Evolutionary conservation across 2,888 invertebrate genomes (phyloP).

Genomic region (Drosophila maculinotata): DNA sequence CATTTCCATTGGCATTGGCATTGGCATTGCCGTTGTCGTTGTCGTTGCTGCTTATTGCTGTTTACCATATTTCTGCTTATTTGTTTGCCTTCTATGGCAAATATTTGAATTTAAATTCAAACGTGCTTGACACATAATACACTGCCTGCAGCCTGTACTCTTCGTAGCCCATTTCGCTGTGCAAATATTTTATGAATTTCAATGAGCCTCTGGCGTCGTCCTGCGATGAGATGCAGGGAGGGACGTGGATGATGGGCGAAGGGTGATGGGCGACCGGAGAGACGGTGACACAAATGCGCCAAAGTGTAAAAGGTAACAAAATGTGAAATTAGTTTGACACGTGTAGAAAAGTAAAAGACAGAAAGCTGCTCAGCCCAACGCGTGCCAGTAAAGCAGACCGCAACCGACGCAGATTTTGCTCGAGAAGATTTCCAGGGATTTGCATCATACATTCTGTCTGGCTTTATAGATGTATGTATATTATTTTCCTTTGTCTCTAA

Average conservation of each 20-base stretch:
- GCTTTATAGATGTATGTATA: conserved; percentile 20
- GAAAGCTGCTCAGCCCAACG: conserved; percentile 47
- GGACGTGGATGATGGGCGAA: not conserved
- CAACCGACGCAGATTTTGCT: conserved; percentile 33
- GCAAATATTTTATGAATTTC: conserved; percentile 80
- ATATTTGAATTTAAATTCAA: conserved; percentile 81
- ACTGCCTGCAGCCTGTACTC: conserved; percentile 59
- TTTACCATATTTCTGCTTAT: conserved; percentile 80
- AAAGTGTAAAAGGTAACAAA: conserved; percentile 74
- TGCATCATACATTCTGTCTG: conserved; percentile 12
- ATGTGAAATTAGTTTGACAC: conserved; percentile 79
- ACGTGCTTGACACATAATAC: conserved; percentile 81
- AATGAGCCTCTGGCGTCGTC: conserved; percentile 62
- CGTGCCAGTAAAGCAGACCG: conserved; percentile 31
- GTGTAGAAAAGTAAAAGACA: conserved; percentile 60
- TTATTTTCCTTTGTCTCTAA: not conserved
- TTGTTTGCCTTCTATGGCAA: conserved; percentile 76
- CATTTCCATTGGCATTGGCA: conserved; percentile 15
- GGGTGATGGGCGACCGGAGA: conserved; percentile 6
- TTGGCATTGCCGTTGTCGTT: conserved; percentile 6
- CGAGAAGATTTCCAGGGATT: conserved; percentile 30
- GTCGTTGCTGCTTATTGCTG: conserved; percentile 72
- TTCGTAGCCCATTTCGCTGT: conserved; percentile 72
- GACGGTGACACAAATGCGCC: conserved; percentile 66
- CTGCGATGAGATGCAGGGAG: conserved; percentile 5